A percentile compares a stretch with the other conserved stretches of the same genome.
Evolutionary conservation across 2,797 vertebrate species (phyloP).

Genomic region (Melanotaenia trifasciata): DNA sequence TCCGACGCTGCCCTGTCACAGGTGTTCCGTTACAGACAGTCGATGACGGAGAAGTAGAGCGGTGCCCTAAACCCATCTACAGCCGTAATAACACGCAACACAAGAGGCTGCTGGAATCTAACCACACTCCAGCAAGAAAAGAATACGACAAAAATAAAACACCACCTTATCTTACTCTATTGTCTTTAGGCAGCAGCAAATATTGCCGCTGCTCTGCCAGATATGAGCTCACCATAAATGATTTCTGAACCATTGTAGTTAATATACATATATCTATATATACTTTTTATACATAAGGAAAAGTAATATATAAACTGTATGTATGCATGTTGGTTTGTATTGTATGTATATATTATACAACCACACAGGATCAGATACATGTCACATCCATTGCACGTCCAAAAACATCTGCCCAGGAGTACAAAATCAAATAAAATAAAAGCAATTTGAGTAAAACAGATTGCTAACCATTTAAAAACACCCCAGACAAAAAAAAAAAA

Average conservation of each 20-base stretch:
- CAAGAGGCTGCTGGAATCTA: slow-evolving; percentile 66
- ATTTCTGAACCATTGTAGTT: slow-evolving; percentile 80
- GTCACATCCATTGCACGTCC: slow-evolving; percentile 70
- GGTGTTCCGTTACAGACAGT: slow-evolving; percentile 57
- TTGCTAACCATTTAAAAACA: slow-evolving; percentile 63
- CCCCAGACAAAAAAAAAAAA: slow-evolving; percentile 44
- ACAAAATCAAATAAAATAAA: slow-evolving; percentile 67
- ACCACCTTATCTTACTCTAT: slow-evolving; percentile 63
- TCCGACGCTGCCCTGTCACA: slow-evolving; percentile 64
- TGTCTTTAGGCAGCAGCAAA: slow-evolving; percentile 77
- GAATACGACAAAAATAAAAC: slow-evolving; percentile 41
- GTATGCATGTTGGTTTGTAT: slow-evolving; percentile 75
- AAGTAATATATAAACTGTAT: slow-evolving; percentile 86
- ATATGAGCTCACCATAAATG: slow-evolving; percentile 78
- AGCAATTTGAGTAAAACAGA: slow-evolving; percentile 65
- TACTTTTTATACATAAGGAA: slow-evolving; percentile 86
- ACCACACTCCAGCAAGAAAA: slow-evolving; percentile 63
- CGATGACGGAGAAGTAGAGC: slow-evolving; percentile 56
- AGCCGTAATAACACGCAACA: slow-evolving; percentile 52
- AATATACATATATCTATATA: slow-evolving; percentile 86
- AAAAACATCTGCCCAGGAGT: slow-evolving; percentile 63
- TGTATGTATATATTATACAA: slow-evolving; percentile 84
- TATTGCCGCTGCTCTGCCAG: slow-evolving; percentile 78
- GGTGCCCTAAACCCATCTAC: slow-evolving; percentile 63
- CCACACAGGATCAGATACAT: slow-evolving; percentile 80